Evolutionary conservation across 2,113 vertebrate species (phyloP).

Genomic region (Chaetura pelagica): DNA sequence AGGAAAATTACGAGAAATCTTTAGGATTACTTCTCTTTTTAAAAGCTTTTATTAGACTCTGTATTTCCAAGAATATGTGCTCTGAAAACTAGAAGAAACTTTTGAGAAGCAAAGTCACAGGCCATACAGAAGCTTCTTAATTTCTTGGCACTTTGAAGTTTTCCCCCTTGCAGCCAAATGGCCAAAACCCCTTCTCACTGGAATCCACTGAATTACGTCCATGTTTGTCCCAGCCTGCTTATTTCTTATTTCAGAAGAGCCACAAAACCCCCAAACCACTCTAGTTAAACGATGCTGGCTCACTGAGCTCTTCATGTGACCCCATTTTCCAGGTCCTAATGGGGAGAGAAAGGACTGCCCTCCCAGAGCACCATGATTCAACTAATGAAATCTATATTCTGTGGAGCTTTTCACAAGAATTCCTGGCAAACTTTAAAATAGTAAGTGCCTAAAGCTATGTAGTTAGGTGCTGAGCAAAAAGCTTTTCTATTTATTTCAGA

Average conservation of each 20-base stretch:
- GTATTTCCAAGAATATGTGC: not conserved
- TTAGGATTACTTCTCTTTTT: not conserved
- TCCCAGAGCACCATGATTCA: not conserved
- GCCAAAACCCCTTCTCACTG: not conserved
- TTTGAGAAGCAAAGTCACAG: not conserved
- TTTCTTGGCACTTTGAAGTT: not conserved
- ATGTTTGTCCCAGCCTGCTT: not conserved
- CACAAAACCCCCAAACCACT: not conserved
- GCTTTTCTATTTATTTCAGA: not conserved
- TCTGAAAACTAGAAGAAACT: not conserved
- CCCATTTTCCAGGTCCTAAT: not conserved
- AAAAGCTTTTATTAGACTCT: not conserved
- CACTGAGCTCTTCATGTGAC: not conserved
- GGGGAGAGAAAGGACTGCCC: not conserved
- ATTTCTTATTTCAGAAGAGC: not conserved
- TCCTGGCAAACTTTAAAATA: not conserved
- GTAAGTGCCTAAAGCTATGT: not conserved
- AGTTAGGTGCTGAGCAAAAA: not conserved
- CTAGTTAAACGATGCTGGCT: not conserved
- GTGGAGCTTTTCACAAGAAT: not conserved
- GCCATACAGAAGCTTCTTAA: rapidly evolving
- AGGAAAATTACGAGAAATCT: not conserved
- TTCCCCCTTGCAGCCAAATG: rapidly evolving
- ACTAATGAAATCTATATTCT: not conserved
- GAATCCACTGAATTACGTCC: not conserved